Conservation (phyloP, 2,888 invertebrate genomes). For the Eupithecia insigniata region DNA sequence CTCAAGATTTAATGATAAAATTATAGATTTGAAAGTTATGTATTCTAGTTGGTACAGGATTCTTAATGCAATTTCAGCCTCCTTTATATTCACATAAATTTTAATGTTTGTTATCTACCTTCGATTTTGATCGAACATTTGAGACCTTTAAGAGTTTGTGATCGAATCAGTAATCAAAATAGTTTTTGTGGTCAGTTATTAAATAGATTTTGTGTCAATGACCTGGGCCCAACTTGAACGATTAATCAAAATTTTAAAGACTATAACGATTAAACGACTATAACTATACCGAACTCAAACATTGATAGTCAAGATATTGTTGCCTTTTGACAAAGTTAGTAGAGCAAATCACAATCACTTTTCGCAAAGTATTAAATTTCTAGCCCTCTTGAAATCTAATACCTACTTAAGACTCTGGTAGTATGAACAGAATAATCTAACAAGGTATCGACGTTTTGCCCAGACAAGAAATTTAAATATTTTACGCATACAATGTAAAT, state of each 20-base stretch:
- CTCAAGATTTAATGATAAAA: neutral
- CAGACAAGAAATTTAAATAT: neutral
- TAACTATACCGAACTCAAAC: too few species aligned
- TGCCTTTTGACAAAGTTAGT: neutral
- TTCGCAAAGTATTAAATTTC: too few species aligned
- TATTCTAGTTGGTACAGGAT: too few species aligned
- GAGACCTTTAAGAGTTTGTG: neutral
- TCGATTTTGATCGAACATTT: neutral
- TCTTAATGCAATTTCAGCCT: neutral
- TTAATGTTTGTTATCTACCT: neutral
- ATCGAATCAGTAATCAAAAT: neutral
- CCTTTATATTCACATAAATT: neutral
- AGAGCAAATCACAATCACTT: neutral
- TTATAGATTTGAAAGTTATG: neutral
- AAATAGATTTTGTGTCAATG: neutral
- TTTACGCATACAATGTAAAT: neutral
- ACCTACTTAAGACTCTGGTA: neutral
- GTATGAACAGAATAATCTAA: neutral
- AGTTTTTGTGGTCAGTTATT: neutral
- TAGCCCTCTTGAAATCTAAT: neutral
- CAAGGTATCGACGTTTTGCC: neutral
- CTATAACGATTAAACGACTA: neutral
- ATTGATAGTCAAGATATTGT: neutral
- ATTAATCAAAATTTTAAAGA: too few species aligned
- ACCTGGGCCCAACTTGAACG: neutral